Base-by-base conservation (phyloP, 2,113 vertebrate species). In the Ellobius talpinus region DNA sequence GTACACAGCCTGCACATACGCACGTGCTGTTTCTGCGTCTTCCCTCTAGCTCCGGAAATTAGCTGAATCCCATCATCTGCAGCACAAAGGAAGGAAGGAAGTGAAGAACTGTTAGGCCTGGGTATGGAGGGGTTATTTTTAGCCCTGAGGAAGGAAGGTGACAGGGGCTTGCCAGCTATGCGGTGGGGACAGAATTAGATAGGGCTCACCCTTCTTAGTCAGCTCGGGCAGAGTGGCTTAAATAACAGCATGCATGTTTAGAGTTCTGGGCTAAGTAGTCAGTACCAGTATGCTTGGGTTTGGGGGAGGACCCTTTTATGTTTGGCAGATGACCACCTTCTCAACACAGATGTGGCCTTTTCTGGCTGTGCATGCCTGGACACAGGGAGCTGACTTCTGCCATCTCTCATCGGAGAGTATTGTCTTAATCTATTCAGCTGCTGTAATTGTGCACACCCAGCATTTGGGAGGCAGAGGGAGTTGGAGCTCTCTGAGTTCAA, bases 41-140 rank as follows among this genome's bases (percentile, higher is more conserved):
- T 42, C 47, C 42, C 42, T 39, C 9, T 45, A 16, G 4, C 72
- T 45, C 70, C 29, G 61, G 45, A 93, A 96, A n/a, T 85, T 87
- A 91, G 55, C 42, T 90, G 93, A 91, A 96, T 96, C 85, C 65
- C 29, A 33, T 90, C 29, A 68, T 89, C 23, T 79, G 93, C 74
- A 84, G 16, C 47, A 78, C 92, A 92, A 96, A 96, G 73, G 86
- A 61, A 82, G 76, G 55, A 58, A 78, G 63, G 58, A 92, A 89
- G 12, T 45, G 55, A 93, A 88, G 93, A 7, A 42, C 0, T 45
- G 17, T 16, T 92, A 85, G 65, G 33, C 9, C n/a, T 47, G 72
- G 90, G 87, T 97, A 92, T 97, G 96, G 96, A 79, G 7, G 7
- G 78, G 55, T 96, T 98, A 82, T 96, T 94, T 97, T 97, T 97